phyloP scores from a whole-genome alignment of 2,113 vertebrate genomes.

The Edolisoma coerulescens region DNA sequence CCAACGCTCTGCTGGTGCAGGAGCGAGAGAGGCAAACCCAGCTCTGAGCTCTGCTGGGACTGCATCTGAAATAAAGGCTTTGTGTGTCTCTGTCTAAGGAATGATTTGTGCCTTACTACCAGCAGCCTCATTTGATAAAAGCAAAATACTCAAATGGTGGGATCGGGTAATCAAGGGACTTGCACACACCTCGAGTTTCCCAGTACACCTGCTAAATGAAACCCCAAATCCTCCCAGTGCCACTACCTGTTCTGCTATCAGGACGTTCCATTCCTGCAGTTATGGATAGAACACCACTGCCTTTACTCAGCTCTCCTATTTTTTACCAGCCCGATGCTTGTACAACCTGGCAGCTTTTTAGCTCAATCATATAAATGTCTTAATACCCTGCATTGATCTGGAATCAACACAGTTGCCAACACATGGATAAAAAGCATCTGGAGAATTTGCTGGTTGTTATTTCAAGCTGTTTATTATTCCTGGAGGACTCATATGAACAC shows the following conservation, averaged over 20 bases:
- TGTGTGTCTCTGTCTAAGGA: neutral
- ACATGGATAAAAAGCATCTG: conserved; percentile 11
- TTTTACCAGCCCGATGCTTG: neutral
- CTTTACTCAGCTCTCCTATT: neutral
- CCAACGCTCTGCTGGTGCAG: neutral
- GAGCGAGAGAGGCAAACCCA: neutral
- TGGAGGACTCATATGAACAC: neutral
- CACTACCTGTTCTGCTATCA: neutral
- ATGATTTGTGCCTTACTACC: neutral
- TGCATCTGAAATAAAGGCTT: neutral
- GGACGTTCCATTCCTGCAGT: neutral
- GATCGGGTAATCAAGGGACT: neutral
- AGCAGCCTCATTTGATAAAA: neutral
- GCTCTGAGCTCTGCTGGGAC: neutral
- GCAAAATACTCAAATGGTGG: neutral
- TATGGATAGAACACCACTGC: neutral
- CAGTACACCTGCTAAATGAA: neutral
- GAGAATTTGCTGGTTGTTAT: conserved; percentile 33
- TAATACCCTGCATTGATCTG: conserved; percentile 45
- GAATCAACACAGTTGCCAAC: conserved; percentile 34
- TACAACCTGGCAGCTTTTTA: conserved; percentile 16
- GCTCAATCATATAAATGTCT: conserved; percentile 26
- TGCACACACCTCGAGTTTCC: neutral
- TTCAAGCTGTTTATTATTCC: conserved; percentile 64
- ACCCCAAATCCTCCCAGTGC: neutral